These are phyloP conservation scores for Melitaea cinxia DNA, from an alignment of 1,140 invertebrate species.

Conservation along the genomic window DNA sequence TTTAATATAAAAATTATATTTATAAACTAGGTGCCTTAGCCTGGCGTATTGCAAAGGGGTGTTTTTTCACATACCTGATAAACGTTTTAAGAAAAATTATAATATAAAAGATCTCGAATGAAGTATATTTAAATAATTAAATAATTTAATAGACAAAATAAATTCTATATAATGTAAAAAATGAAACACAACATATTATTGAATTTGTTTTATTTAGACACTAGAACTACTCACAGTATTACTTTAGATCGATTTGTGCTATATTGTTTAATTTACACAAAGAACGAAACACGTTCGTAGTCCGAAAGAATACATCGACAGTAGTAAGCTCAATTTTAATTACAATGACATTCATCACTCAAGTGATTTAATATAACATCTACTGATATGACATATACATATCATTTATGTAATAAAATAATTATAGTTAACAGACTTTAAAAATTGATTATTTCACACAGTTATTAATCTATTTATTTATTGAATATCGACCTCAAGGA, in stretches of 20 bases:
- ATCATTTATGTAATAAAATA: background rate
- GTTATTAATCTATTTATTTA: too few species aligned
- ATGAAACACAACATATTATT: background rate
- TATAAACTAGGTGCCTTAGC: too few species aligned
- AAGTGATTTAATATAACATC: background rate
- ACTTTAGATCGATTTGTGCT: background rate
- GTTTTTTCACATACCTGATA: too few species aligned
- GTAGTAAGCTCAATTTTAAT: background rate
- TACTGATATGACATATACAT: background rate
- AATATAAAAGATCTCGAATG: too few species aligned
- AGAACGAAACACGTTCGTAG: background rate
- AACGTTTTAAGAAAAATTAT: too few species aligned
- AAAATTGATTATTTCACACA: too few species aligned
- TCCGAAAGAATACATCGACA: background rate
- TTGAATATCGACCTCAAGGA: background rate
- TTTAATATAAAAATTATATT: too few species aligned
- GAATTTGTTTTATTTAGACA: background rate
- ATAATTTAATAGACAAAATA: too few species aligned
- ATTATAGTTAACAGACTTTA: background rate
- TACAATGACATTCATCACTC: background rate
- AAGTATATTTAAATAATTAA: too few species aligned
- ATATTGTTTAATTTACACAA: constrained; percentile 1
- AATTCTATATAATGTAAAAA: background rate
- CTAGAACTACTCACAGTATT: background rate
- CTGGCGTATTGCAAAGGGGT: too few species aligned